Evolutionary conservation across 2,113 vertebrate species (phyloP), one percentile per base, ranked within the genome.

Genomic region (Lethenteron reissneri): DNA sequence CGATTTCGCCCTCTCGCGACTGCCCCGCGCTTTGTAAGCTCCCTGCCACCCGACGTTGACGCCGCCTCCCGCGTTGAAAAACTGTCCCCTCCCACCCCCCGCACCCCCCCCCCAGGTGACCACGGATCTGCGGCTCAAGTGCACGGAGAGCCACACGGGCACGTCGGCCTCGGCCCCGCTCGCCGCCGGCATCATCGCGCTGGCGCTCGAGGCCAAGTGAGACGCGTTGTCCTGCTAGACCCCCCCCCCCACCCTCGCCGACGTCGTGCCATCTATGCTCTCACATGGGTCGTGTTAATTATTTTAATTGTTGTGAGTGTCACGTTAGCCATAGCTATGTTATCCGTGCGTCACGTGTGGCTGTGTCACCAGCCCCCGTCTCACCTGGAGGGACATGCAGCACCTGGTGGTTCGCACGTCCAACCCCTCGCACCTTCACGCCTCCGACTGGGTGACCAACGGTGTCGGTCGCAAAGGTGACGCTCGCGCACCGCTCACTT

Each of bases 331-430:
- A 41, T 6, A 41, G 41, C 41, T 41, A 4, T 41, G 41, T 41
- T 41, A 5, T 41, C 41, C 41, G 41, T 41, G 41, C 41, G 4
- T 41, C 41, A 41, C 41, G 41, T 41, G 41, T 6, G 41, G 41
- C 41, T 41, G 41, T 41, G 41, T 41, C 41, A 72, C 3, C 76
- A 87, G 86, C 80, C 84, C 84, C 0, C 71, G 76, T 0, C 83
- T 99, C 77, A 94, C 92, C 1, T 99, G 94, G 94, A 84, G 94
- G 69, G 92, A 97, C 79, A 97, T 97, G 92, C 94, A 99, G 79
- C 91, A 99, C 78, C 82, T 97, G 72, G 94, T 99, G 56, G 94
- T 99, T 2, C 84, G 79, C 80, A 96, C 91, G 0, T 96, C 94
- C 0, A 87, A 85, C 75, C 91, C 94, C 0, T 84, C 83, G 14